These are phyloP conservation scores for Heliothis virescens DNA, from an alignment of 1,140 invertebrate species.

Conservation along the genomic window DNA sequence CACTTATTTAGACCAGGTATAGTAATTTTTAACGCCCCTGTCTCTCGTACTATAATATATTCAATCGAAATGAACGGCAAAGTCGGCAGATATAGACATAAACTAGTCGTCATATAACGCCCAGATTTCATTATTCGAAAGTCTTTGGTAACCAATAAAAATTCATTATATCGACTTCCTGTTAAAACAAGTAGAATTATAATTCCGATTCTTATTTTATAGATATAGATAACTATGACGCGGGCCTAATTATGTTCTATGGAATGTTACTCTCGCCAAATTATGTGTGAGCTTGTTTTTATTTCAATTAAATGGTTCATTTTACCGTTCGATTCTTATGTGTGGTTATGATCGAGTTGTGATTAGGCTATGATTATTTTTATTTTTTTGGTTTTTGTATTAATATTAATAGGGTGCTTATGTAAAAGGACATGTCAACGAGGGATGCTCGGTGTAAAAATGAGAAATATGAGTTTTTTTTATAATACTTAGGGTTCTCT, in stretches of 20 bases:
- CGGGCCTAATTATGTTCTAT: constrained; percentile 31
- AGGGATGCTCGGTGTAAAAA: no score
- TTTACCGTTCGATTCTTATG: constrained; percentile 5
- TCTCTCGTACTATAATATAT: constrained; percentile 41
- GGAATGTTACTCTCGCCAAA: constrained; percentile 46
- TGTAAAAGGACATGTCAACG: not conserved
- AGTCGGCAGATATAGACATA: constrained; percentile 33
- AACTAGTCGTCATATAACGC: constrained; percentile 48
- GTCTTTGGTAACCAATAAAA: constrained; percentile 48
- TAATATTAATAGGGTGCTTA: not conserved
- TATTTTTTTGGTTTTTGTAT: not conserved
- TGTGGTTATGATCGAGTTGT: constrained; percentile 1
- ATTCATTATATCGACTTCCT: constrained; percentile 48
- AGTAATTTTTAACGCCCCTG: constrained; percentile 8
- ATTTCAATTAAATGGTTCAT: constrained; percentile 37
- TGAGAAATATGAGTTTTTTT: no score
- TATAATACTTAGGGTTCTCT: no score
- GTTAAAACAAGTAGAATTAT: constrained; percentile 49
- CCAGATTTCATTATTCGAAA: constrained; percentile 47
- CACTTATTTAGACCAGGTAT: constrained; percentile 1
- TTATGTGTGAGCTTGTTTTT: constrained; percentile 15
- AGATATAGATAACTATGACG: not conserved
- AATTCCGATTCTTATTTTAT: constrained; percentile 31
- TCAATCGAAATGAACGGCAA: constrained; percentile 20
- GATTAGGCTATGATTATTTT: constrained; percentile 4